Percentiles rank a stretch among this genome's conserved stretches.
These are phyloP conservation scores for Branchellion lobata DNA, from an alignment of 2,888 invertebrate species.

Conservation along the genomic window DNA sequence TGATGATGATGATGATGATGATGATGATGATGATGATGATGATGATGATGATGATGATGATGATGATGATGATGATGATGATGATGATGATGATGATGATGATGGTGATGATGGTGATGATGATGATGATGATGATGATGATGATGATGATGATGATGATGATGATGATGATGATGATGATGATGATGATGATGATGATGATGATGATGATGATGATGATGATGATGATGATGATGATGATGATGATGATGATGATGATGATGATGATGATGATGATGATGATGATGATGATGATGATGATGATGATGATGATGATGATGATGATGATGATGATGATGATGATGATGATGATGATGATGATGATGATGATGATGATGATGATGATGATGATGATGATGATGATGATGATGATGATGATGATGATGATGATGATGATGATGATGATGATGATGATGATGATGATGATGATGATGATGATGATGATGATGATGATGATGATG, in stretches of 20 bases:
- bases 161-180: not conserved
- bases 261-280: conserved; percentile 34
- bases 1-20: conserved; percentile 18
- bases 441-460: conserved; percentile 3
- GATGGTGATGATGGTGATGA: conserved; percentile 34
- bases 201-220: too few species aligned
- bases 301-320: conserved; percentile 43
- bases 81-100: conserved; percentile 37
- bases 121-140: conserved; percentile 25
- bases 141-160: not conserved
- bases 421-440: conserved; percentile 23
- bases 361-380: conserved; percentile 38
- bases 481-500: conserved; percentile 32
- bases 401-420: conserved; percentile 41
- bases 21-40: conserved; percentile 31
- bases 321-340: conserved; percentile 42
- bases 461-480: conserved; percentile 39
- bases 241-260: conserved; percentile 21
- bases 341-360: conserved; percentile 39
- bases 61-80: conserved; percentile 24
- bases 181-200: too few species aligned
- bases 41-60: conserved; percentile 34
- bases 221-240: conserved; percentile 36
- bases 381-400: conserved; percentile 44
- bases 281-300: conserved; percentile 34